phyloP scores from a whole-genome alignment of 2,113 vertebrate species.

The Pteronura brasiliensis region DNA sequence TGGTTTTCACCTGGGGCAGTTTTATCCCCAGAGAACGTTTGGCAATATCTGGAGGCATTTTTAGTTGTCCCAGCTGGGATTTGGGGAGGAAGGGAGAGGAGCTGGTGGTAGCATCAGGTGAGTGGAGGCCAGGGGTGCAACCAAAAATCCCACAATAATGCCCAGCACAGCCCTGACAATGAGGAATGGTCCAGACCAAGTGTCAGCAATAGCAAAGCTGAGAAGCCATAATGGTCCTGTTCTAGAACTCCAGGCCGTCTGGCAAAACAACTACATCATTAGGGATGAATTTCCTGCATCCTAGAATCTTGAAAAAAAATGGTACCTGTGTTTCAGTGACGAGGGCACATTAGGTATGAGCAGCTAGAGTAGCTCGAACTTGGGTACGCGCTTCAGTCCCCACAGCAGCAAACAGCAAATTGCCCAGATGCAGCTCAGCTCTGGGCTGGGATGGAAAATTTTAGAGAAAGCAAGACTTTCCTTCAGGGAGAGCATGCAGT shows the following conservation, averaged over 20 bases:
- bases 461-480: neutral
- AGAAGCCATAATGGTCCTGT: too few species aligned
- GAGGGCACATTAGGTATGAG: neutral
- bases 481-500: accelerated
- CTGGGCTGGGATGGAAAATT: neutral
- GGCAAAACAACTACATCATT: neutral
- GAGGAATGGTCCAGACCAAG: neutral
- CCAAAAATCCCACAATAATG: accelerated
- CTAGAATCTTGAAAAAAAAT: neutral
- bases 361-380: neutral
- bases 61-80: neutral
- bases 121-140: neutral
- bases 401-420: neutral
- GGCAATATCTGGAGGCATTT: neutral
- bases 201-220: neutral
- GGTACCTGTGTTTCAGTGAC: accelerated
- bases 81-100: neutral
- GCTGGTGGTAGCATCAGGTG: too few species aligned
- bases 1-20: neutral
- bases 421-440: neutral
- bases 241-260: neutral
- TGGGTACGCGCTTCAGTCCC: neutral
- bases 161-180: neutral
- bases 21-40: neutral
- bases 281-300: neutral